Percentiles rank a stretch among this genome's conserved stretches.
Evolutionary conservation across 2,113 vertebrate genomes (phyloP).

Genomic region (Anguilla rostrata): DNA sequence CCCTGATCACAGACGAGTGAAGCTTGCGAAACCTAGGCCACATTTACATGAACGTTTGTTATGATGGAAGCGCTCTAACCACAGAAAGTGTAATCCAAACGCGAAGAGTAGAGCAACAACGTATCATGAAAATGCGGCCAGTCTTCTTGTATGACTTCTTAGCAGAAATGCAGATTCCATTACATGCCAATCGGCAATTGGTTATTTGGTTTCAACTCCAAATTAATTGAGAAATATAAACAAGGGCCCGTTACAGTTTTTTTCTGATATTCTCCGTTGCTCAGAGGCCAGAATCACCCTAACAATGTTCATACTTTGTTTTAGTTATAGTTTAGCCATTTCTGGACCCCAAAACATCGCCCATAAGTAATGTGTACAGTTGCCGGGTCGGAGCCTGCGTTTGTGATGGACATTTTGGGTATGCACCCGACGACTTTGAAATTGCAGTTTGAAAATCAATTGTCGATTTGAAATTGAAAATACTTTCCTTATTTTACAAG

Average conservation of each 20-base stretch:
- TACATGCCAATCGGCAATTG: neutral
- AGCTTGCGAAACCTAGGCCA: neutral
- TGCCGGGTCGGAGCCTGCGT: neutral
- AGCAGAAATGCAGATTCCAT: neutral
- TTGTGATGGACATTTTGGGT: neutral
- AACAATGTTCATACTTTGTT: slow-evolving; percentile 9
- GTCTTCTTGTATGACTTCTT: neutral
- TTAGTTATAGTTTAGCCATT: neutral
- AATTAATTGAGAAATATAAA: neutral
- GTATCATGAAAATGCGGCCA: neutral
- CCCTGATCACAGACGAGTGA: neutral
- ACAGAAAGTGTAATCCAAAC: neutral
- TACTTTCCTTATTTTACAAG: slow-evolving; percentile 60
- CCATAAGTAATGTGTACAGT: neutral
- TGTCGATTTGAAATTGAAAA: slow-evolving; percentile 71
- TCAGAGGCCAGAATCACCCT: neutral
- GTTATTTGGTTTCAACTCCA: neutral
- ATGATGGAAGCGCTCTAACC: neutral
- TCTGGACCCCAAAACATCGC: neutral
- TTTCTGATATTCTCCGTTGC: neutral
- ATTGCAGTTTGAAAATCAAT: slow-evolving; percentile 37
- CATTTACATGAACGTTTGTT: neutral
- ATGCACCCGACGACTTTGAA: neutral
- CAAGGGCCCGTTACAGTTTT: neutral
- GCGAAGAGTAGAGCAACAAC: neutral